A percentile compares a stretch with the other conserved stretches of the same genome.
These are phyloP conservation scores for Corythornis madagascariensis DNA, from an alignment of 2,113 vertebrate genomes.

Conservation along the genomic window DNA sequence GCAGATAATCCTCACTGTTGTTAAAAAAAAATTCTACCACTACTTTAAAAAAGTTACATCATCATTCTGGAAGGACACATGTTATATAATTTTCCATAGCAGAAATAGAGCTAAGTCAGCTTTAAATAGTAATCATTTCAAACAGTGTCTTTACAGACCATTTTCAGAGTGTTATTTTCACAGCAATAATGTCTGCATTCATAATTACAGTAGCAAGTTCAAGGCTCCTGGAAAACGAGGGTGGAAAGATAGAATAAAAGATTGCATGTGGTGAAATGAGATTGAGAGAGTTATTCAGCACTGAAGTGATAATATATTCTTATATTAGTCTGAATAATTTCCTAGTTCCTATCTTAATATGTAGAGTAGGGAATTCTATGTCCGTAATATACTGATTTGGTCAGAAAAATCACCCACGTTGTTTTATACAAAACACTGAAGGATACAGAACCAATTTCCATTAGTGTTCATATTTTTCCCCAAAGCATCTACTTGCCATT, in stretches of 20 bases:
- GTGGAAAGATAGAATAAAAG: slow-evolving; percentile 66
- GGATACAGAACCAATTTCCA: slow-evolving; percentile 57
- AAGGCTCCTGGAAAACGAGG: slow-evolving; percentile 34
- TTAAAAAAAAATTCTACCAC: neutral
- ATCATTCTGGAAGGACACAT: neutral
- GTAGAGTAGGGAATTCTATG: slow-evolving; percentile 50
- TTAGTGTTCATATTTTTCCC: slow-evolving; percentile 40
- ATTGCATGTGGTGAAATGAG: slow-evolving; percentile 52
- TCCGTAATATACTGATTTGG: slow-evolving; percentile 58
- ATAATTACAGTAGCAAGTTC: slow-evolving; percentile 65
- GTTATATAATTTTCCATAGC: slow-evolving; percentile 1
- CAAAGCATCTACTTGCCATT: slow-evolving; percentile 68
- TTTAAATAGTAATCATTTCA: slow-evolving; percentile 53
- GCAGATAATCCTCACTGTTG: neutral
- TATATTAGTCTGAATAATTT: slow-evolving; percentile 52
- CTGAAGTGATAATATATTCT: slow-evolving; percentile 38
- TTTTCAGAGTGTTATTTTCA: slow-evolving; percentile 53
- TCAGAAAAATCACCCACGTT: slow-evolving; percentile 41
- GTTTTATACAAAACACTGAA: slow-evolving; percentile 49
- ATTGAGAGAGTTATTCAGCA: slow-evolving; percentile 17
- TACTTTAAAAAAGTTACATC: neutral
- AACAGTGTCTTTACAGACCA: slow-evolving; percentile 17
- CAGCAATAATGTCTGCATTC: slow-evolving; percentile 62
- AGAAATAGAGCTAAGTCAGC: slow-evolving; percentile 18
- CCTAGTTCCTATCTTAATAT: slow-evolving; percentile 37